phyloP scores from a whole-genome alignment of 1,140 invertebrate genomes.

The Centruroides sculpturatus region DNA sequence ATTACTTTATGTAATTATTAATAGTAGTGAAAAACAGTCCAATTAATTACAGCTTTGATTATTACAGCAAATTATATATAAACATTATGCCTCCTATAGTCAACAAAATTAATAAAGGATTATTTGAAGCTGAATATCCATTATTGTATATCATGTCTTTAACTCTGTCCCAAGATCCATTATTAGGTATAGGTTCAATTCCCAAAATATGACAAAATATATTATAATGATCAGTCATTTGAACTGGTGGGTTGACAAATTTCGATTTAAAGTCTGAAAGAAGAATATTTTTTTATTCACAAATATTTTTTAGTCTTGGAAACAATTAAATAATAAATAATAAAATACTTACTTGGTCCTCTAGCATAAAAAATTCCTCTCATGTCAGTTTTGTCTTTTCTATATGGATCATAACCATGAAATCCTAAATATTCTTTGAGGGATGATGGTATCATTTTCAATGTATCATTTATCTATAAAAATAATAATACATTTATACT shows the following conservation, averaged over 20 bases:
- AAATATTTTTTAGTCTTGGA: too few species aligned
- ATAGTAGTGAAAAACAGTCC: too few species aligned
- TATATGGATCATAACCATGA: slow-evolving; percentile 27
- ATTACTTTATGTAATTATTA: too few species aligned
- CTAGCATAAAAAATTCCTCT: slow-evolving; percentile 28
- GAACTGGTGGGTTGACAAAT: not conserved
- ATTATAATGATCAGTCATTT: slow-evolving; percentile 20
- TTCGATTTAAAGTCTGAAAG: not conserved
- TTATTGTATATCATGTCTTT: not conserved
- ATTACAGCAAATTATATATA: too few species aligned
- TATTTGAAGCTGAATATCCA: too few species aligned
- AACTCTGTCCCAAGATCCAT: slow-evolving; percentile 8
- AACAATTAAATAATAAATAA: too few species aligned
- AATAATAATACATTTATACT: too few species aligned
- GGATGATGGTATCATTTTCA: slow-evolving; percentile 8
- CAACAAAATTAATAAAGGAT: too few species aligned
- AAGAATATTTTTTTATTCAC: too few species aligned
- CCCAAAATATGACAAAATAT: slow-evolving; percentile 15
- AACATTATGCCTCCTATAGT: too few species aligned
- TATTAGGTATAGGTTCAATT: slow-evolving; percentile 16
- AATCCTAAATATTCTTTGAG: slow-evolving; percentile 17
- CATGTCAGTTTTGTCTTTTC: slow-evolving; percentile 22
- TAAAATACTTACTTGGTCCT: slow-evolving; percentile 23
- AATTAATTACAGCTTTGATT: too few species aligned
- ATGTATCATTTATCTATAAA: too few species aligned